Base-by-base conservation (phyloP, 2,797 vertebrate species). In the Tachyglossus aculeatus region DNA sequence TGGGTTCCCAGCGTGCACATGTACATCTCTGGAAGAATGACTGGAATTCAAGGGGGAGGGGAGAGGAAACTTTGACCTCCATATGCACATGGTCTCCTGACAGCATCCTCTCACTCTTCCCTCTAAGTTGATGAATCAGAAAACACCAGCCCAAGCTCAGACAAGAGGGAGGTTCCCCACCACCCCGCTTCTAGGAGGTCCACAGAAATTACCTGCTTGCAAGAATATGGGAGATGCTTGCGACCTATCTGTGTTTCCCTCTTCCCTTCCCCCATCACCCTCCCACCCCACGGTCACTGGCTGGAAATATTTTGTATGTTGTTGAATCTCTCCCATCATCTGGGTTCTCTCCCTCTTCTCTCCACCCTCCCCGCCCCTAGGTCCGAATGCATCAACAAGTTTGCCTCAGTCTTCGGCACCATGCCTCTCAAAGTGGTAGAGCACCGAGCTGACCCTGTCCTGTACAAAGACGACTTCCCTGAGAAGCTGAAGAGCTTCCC, bases 401-500 rank as follows among this genome's bases (percentile, higher is more conserved):
- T 99, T 89, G 97, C 97, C 1, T 96, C 97, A 0, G 98, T 98
- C 67, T 99, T 99, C 10, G 97, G 97, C 51, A 98, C 96, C 1
- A 99, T 99, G 98, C 98, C 97, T 14, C 93, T 99, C 66, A 99
- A 98, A 90, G 97, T 98, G 83, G 98, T 99, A 82, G 98, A 99
- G 62, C 98, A 99, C 74, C 95, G 98, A 0, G 97, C 97, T 0
- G 97, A 99, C 81, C 97, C 98, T 0, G 98, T 99, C 51, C 94
- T 99, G 44, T 99, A 99, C 81, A 99, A 99, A 89, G 98, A 99
- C 24, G 98, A 99, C 90, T 99, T 99, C 75, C 97, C 97, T 14
- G 97, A 99, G 91, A 99, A 99, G 61, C 95, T 99, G 81, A 99
- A 99, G 92, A 99, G 98, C 80, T 99, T 99, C 88, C 98, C 98